phyloP scores from a whole-genome alignment of 2,888 invertebrate genomes.

The Drosophila niveifrons region DNA sequence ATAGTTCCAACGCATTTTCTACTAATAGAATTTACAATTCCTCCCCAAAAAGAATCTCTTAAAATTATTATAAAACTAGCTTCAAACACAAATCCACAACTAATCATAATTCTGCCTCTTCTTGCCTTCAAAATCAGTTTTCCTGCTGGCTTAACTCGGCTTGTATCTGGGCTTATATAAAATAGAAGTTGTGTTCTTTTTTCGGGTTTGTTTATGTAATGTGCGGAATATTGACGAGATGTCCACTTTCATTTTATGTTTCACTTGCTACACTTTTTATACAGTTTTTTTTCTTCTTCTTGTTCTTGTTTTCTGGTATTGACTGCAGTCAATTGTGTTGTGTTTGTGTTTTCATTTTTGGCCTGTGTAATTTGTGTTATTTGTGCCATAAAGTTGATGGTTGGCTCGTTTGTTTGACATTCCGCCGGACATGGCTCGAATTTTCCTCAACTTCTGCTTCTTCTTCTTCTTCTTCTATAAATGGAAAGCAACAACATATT shows the following conservation, averaged over 20 bases:
- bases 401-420: conserved; percentile 79
- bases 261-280: conserved; percentile 24
- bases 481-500: conserved; percentile 63
- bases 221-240: conserved; percentile 66
- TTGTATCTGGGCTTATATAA: not conserved
- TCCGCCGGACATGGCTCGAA: conserved; percentile 73
- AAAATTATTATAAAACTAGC: not conserved
- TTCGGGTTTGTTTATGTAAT: conserved; percentile 43
- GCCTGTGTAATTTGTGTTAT: conserved; percentile 67
- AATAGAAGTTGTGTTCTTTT: conserved; percentile 2
- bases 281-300: conserved; percentile 25
- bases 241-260: conserved; percentile 50
- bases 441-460: not conserved
- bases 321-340: conserved; percentile 51
- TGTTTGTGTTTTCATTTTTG: conserved; percentile 53
- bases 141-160: not conserved
- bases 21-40: too few species aligned
- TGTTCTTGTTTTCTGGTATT: conserved; percentile 31
- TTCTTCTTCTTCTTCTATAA: not conserved
- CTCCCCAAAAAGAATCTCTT: too few species aligned
- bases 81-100: not conserved
- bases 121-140: conserved; percentile 18
- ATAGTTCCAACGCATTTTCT: not conserved
- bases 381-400: conserved; percentile 78
- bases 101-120: not conserved